A percentile compares a stretch with the other conserved stretches of the same genome.
Evolutionary conservation across 30 jellyfish, hydroid and myxozoan genomes (phyloP).

Genomic region (Hydra vulgaris): DNA sequence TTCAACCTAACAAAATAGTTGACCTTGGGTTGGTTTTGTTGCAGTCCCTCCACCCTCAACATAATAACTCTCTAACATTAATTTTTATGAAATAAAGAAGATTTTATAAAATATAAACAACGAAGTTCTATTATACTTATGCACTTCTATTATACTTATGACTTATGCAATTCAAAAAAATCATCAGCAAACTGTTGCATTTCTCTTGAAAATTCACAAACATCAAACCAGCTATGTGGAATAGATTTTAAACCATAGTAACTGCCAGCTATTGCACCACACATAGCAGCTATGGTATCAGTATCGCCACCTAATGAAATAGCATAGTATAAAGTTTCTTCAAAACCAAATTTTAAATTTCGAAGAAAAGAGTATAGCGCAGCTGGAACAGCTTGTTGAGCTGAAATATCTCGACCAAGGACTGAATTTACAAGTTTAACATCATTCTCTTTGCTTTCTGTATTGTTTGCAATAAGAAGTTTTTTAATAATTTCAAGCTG

Average conservation of each 20-base stretch:
- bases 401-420: slow-evolving; percentile 70
- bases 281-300: slow-evolving; percentile 90
- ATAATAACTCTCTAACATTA: background rate
- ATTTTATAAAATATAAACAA: no score
- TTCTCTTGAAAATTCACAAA: slow-evolving; percentile 63
- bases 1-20: no score
- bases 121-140: no score
- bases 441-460: slow-evolving; percentile 9
- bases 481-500: slow-evolving; percentile 44
- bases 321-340: slow-evolving; percentile 64
- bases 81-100: no score
- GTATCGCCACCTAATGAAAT: slow-evolving; percentile 95
- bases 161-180: background rate
- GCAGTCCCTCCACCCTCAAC: no score
- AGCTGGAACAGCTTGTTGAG: slow-evolving; percentile 95
- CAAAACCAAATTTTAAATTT: slow-evolving; percentile 25
- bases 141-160: background rate
- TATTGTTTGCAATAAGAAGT: slow-evolving; percentile 10
- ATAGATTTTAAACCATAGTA: slow-evolving; percentile 54
- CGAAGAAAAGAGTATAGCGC: slow-evolving; percentile 67
- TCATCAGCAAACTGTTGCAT: slow-evolving; percentile 10
- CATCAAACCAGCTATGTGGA: slow-evolving; percentile 63
- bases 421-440: slow-evolving; percentile 6
- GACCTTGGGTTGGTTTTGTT: no score
- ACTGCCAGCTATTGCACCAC: slow-evolving; percentile 94